Conservation (phyloP, 2,797 vertebrate genomes). For the Alosa sapidissima region DNA sequence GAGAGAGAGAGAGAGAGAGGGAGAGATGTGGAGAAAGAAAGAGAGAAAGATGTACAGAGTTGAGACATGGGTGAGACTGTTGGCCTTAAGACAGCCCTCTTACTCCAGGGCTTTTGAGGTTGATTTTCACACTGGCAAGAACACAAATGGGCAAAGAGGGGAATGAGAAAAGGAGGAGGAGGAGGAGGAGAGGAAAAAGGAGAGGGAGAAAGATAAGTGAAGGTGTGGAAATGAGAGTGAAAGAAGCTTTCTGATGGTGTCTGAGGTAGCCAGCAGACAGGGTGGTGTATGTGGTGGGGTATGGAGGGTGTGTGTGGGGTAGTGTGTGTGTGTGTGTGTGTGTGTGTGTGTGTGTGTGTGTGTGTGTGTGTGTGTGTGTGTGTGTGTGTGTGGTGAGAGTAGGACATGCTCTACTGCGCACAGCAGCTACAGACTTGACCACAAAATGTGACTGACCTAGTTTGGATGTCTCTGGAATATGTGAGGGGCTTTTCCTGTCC, state of each 20-base stretch:
- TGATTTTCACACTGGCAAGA: neutral
- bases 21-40: neutral
- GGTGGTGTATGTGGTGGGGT: neutral
- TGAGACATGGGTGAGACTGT: neutral
- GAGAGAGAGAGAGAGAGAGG: constrained; percentile 7
- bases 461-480: constrained; percentile 72
- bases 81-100: neutral
- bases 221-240: neutral
- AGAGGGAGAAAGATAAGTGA: neutral
- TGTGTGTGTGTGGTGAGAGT: constrained; percentile 26
- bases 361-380: constrained; percentile 21
- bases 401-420: constrained; percentile 40
- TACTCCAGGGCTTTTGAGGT: neutral
- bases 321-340: constrained; percentile 17
- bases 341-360: constrained; percentile 13
- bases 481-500: constrained; percentile 72
- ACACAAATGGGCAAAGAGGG: neutral
- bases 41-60: neutral
- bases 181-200: neutral
- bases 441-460: constrained; percentile 73
- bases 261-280: constrained; percentile 13
- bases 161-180: neutral
- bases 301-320: constrained; percentile 2
- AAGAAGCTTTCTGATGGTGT: constrained; percentile 7
- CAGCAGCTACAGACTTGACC: constrained; percentile 63